Base-by-base conservation (phyloP, 2,797 vertebrate species). In the Onychomys leucogaster region DNA sequence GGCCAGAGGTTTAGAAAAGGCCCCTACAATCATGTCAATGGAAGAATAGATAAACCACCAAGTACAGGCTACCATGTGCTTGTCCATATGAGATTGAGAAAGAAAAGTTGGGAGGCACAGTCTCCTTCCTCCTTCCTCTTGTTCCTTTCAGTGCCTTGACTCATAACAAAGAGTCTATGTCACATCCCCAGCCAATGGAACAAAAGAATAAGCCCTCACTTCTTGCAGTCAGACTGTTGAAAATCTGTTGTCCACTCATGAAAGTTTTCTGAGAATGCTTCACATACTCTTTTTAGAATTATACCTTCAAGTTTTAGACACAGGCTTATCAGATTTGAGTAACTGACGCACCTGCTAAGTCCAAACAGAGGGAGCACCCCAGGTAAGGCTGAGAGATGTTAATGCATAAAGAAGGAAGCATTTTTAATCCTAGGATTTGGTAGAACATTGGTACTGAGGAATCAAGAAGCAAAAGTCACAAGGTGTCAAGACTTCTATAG, bases 391-490 rank as follows among this genome's bases (percentile, higher is more conserved):
- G 0, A 37, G 88, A 65, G 21, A 71, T 49, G 13, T n/a, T 34
- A 61, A 96, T 82, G 46, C 37, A 92, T 75, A 75, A 86, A 83
- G 73, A 89, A 89, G 23, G 23, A 80, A 89, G 82, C 49, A 65
- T 57, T 37, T 77, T 29, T 81, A 43, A 77, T 61, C 61, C 34
- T 19, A 92, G 78, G 25, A 71, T 85, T 46, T 89, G n/a, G n/a
- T 83, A 73, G 43, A 84, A 25, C 43, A 90, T 63, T 52, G 41
- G 5, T 57, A 67, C 3, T 41, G 9, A 90, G 29, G 46, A 76
- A 34, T n/a, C 17, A 87, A 95, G 61, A 84, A 84, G 41, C 9
- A 27, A 92, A 86, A 27, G 21, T 7, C 6, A 41, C 37, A 84
- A 80, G 75, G 52, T 27, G 14, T 6, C 29, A 34, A 92, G 25